Evolutionary conservation across 2,888 invertebrate species (phyloP), one percentile per base, ranked within the genome.

Genomic region (Anorthoa munda): DNA sequence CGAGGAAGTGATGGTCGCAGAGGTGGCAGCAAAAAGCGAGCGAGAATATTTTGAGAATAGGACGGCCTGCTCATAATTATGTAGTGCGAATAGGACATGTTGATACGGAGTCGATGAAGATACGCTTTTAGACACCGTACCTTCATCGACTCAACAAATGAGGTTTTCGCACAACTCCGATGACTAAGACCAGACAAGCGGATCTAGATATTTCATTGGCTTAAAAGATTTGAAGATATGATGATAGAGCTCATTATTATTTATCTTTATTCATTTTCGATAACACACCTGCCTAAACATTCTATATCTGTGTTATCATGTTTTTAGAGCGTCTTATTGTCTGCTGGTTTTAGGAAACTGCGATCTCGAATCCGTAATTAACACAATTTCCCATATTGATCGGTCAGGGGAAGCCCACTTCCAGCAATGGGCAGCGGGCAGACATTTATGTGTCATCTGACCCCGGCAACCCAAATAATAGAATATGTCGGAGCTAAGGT

Each of bases 391-490:
- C 15, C 15, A 53, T 26, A 21, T 39, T 39, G 12, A 39, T 26
- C 17, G 23, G 46, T 21, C 5, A 60, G 15, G 39, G 15, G 59
- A 21, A 75, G 51, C 66, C 13, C 31, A 51, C 46, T 46, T 39
- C 68, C 48, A 39, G n/a, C 51, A 21, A 11, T 26, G 15, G 21
- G 45, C 15, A 48, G 46, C 75, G 48, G 26, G 23, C 48, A 55
- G 26, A 53, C 53, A 50, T 61, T 61, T 26, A 76, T 75, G 75
- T 61, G 77, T 75, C 75, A 76, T 31, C 50, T 75, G 69, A 77
- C 77, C 75, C 77, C 77, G 48, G 53, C 63, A 59, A 64, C 72
- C 69, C 55, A 69, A 77, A 72, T 77, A 72, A 72, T 53, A 64
- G 69, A 66, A 72, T 63, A 72, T 64, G 59, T 66, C 59, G n/a